Conservation (phyloP, 2,888 invertebrate genomes). For the Nycteola revayana region DNA sequence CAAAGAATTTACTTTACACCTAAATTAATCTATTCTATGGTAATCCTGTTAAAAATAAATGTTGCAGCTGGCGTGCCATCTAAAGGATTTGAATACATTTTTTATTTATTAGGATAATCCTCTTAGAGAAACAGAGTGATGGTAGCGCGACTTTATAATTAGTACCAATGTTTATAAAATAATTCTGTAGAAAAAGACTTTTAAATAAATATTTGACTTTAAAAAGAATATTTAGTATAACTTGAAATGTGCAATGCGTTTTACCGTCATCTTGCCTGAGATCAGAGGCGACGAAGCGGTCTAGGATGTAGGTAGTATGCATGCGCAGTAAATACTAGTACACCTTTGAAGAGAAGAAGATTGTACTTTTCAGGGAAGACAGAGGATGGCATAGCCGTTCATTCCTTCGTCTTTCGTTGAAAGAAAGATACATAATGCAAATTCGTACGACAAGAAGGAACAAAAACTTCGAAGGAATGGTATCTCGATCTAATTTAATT, state of each 20-base stretch:
- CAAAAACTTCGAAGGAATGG: no score
- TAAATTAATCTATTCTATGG: constrained; percentile 33
- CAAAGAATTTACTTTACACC: constrained; percentile 32
- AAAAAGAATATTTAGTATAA: no score
- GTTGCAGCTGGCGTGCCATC: constrained; percentile 29
- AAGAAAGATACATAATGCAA: no score
- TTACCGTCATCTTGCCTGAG: no score
- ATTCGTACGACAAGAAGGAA: no score
- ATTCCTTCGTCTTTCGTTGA: no score
- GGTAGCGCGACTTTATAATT: constrained; percentile 38
- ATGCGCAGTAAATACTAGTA: not conserved
- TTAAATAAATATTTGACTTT: no score
- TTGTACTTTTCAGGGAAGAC: not conserved
- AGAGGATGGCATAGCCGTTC: not conserved
- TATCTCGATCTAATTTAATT: no score
- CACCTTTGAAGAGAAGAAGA: not conserved
- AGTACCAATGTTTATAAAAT: constrained; percentile 8
- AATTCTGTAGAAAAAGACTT: no score
- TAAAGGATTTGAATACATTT: constrained; percentile 56
- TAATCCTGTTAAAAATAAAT: constrained; percentile 39
- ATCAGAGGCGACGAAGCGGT: not conserved
- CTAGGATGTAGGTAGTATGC: not conserved
- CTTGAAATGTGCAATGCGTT: no score
- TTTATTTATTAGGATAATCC: constrained; percentile 73
- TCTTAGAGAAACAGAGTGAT: constrained; percentile 48